Percentiles rank a stretch among this genome's conserved stretches.
These are phyloP conservation scores for Argyrosomus japonicus DNA, from an alignment of 2,113 vertebrate genomes.

Conservation along the genomic window DNA sequence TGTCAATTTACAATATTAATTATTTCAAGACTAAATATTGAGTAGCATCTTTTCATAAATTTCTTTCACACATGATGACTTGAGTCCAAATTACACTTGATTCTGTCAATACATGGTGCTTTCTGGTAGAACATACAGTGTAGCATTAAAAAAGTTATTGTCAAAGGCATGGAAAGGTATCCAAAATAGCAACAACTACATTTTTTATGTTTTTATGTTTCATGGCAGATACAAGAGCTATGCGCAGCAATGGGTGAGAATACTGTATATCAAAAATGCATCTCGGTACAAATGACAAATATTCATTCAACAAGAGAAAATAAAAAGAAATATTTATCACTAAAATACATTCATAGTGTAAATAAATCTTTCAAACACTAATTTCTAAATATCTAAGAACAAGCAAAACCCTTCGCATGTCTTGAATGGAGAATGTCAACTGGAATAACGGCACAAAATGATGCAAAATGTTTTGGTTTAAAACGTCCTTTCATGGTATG, in stretches of 20 bases:
- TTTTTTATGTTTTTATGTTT: slow-evolving; percentile 83
- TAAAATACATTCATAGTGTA: slow-evolving; percentile 59
- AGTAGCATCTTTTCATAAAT: slow-evolving; percentile 53
- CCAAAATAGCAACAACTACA: slow-evolving; percentile 84
- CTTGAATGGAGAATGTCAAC: neutral
- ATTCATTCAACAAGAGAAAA: slow-evolving; percentile 42
- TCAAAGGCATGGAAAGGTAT: slow-evolving; percentile 63
- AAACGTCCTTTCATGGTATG: neutral
- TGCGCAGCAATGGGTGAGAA: slow-evolving; percentile 81
- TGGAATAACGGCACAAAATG: slow-evolving; percentile 15
- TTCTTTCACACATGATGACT: slow-evolving; percentile 43
- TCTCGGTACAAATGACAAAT: slow-evolving; percentile 30
- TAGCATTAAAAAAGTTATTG: slow-evolving; percentile 41
- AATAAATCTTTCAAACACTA: slow-evolving; percentile 51
- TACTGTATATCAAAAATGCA: slow-evolving; percentile 51
- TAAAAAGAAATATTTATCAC: slow-evolving; percentile 47
- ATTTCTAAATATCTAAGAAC: slow-evolving; percentile 44
- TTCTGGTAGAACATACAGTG: slow-evolving; percentile 48
- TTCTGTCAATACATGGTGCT: slow-evolving; percentile 28
- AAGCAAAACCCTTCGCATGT: slow-evolving; percentile 32
- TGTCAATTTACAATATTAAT: slow-evolving; percentile 54
- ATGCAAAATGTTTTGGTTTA: slow-evolving; percentile 10
- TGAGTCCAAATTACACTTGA: slow-evolving; percentile 47
- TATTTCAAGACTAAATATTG: slow-evolving; percentile 49
- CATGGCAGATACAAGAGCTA: slow-evolving; percentile 83